Conservation (phyloP, 2,888 invertebrate species). For the Parnassius smintheus region DNA sequence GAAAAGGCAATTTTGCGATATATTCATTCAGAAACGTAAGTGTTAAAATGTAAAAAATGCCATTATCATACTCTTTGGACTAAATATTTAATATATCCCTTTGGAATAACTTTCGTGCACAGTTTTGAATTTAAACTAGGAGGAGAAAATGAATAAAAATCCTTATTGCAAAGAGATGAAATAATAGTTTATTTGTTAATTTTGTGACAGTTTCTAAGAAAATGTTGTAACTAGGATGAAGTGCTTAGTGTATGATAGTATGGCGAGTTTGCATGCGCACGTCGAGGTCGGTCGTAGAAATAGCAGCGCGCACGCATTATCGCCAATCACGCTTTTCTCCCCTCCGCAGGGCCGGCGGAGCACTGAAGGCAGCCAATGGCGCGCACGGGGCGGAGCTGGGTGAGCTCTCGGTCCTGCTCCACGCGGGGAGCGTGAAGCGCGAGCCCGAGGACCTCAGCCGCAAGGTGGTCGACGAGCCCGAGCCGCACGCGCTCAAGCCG, state of each 20-base stretch:
- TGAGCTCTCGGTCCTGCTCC: conserved; percentile 82
- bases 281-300: conserved; percentile 43
- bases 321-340: conserved; percentile 76
- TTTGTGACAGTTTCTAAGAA: conserved; percentile 33
- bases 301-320: conserved; percentile 55
- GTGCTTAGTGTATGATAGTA: conserved; percentile 50
- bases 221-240: conserved; percentile 32
- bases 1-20: too few relatives aligned
- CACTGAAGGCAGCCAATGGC: conserved; percentile 85
- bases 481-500: conserved; percentile 83
- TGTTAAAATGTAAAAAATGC: too few relatives aligned
- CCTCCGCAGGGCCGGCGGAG: conserved; percentile 83
- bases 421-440: conserved; percentile 87
- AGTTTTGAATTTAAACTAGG: too few relatives aligned
- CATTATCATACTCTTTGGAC: too few relatives aligned
- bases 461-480: conserved; percentile 83
- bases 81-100: too few relatives aligned
- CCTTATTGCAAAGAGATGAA: too few relatives aligned
- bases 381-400: conserved; percentile 85
- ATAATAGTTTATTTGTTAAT: not conserved
- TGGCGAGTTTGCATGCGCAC: conserved; percentile 58
- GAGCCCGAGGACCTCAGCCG: conserved; percentile 91
- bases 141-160: too few relatives aligned
- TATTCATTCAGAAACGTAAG: too few relatives aligned
- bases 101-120: too few relatives aligned